phyloP scores from a whole-genome alignment of 1,140 invertebrate species.

The Sitophilus oryzae region DNA sequence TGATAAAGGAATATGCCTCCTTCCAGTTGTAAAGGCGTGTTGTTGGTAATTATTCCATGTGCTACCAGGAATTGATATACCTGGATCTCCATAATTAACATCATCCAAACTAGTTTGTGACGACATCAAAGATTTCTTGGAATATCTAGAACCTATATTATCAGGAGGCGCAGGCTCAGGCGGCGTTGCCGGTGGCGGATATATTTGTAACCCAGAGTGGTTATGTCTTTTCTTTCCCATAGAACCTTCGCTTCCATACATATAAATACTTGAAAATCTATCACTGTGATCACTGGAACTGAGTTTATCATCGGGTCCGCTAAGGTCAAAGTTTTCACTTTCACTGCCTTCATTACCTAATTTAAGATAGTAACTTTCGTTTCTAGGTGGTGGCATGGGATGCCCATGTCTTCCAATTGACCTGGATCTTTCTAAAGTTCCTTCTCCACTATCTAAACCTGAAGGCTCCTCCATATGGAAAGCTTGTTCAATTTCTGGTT shows the following conservation, averaged over 20 bases:
- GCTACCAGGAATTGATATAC: constrained; percentile 43
- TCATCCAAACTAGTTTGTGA: constrained; percentile 62
- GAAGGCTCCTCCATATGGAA: constrained; percentile 83
- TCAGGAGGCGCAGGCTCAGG: constrained; percentile 77
- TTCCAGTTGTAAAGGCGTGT: constrained; percentile 77
- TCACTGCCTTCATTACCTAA: constrained; percentile 60
- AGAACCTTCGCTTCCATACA: constrained; percentile 43
- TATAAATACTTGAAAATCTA: constrained; percentile 49
- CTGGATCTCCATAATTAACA: constrained; percentile 49
- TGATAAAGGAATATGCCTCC: constrained; percentile 57
- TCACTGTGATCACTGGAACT: constrained; percentile 64
- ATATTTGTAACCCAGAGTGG: constrained; percentile 67
- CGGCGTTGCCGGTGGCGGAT: constrained; percentile 72
- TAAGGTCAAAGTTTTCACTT: constrained; percentile 76
- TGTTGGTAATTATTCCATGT: constrained; percentile 61
- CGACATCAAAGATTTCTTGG: constrained; percentile 38
- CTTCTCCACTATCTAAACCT: constrained; percentile 61
- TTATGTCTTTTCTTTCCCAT: constrained; percentile 39
- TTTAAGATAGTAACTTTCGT: constrained; percentile 65
- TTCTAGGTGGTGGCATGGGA: constrained; percentile 58
- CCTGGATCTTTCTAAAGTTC: constrained; percentile 62
- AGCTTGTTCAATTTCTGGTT: constrained; percentile 89
- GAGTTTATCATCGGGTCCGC: constrained; percentile 46
- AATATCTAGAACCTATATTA: constrained; percentile 45
- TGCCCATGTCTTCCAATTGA: constrained; percentile 37